A percentile compares a stretch with the other conserved stretches of the same genome.
phyloP scores from a whole-genome alignment of 2,797 vertebrate genomes.

The Pogoniulus pusillus region DNA sequence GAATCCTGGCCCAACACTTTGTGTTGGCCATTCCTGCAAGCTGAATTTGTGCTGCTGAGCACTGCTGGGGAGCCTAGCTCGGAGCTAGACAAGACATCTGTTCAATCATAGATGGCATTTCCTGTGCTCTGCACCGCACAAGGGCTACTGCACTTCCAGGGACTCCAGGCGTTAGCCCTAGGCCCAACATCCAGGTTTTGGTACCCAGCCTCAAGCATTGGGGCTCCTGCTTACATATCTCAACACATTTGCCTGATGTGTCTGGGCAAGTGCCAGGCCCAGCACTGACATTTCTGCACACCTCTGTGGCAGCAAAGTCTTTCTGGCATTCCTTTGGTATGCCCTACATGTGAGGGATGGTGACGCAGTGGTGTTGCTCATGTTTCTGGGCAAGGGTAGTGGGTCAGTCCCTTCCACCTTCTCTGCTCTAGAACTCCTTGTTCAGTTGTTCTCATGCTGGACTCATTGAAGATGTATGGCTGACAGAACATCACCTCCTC shows the following conservation, averaged over 20 bases:
- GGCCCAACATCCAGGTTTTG: neutral
- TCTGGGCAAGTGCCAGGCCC: neutral
- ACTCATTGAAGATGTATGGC: neutral
- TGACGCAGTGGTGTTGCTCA: neutral
- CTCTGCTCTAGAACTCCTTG: neutral
- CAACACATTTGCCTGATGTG: neutral
- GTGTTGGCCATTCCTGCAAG: neutral
- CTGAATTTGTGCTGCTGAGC: neutral
- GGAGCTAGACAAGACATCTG: neutral
- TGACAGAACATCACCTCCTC: neutral
- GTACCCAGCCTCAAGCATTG: neutral
- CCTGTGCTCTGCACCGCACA: neutral
- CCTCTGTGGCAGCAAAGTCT: neutral
- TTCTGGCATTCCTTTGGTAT: neutral
- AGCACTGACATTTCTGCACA: neutral
- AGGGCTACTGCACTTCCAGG: neutral
- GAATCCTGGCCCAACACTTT: neutral
- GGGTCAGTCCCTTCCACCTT: neutral
- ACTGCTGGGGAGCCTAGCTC: neutral
- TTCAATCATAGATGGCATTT: constrained; percentile 25
- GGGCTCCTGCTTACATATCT: neutral
- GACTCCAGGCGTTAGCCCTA: neutral
- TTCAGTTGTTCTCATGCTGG: neutral
- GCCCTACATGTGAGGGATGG: neutral
- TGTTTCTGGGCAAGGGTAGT: neutral